Conservation (phyloP, 2,797 vertebrate genomes). For the Gambusia yucatana region DNA sequence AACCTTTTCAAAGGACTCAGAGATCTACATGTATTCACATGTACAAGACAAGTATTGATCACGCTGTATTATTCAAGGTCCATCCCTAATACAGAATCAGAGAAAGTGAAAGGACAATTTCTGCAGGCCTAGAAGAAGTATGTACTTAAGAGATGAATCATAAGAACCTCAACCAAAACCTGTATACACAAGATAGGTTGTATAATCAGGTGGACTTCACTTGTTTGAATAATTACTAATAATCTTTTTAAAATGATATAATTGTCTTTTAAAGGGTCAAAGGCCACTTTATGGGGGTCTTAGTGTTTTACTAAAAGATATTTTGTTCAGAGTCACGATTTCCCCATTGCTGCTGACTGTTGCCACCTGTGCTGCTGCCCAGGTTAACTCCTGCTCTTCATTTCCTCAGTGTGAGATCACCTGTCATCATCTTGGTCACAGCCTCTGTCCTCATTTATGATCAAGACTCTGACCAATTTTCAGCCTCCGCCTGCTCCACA, state of each 20-base stretch:
- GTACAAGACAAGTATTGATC: conserved; percentile 57
- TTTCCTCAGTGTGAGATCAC: not conserved
- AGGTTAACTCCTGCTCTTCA: not conserved
- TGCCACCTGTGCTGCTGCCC: not conserved
- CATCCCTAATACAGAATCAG: conserved; percentile 57
- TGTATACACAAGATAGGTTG: not conserved
- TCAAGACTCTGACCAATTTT: too few species aligned
- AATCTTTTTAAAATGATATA: not conserved
- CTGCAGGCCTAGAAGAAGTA: not conserved
- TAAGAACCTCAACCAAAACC: not conserved
- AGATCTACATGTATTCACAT: conserved; percentile 53
- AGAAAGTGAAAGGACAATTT: conserved; percentile 25
- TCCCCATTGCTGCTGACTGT: not conserved
- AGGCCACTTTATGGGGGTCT: not conserved
- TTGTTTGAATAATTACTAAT: not conserved
- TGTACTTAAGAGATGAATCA: not conserved
- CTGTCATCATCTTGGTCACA: not conserved
- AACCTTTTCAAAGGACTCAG: conserved; percentile 54
- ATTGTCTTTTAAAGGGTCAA: not conserved
- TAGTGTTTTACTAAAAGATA: not conserved
- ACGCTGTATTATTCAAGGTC: conserved; percentile 52
- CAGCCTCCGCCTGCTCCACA: too few species aligned
- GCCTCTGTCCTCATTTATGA: too few species aligned
- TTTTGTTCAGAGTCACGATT: not conserved
- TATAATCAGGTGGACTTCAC: not conserved